Evolutionary conservation across 1,140 invertebrate genomes (phyloP).

Genomic region (Mesaphorura yosii): DNA sequence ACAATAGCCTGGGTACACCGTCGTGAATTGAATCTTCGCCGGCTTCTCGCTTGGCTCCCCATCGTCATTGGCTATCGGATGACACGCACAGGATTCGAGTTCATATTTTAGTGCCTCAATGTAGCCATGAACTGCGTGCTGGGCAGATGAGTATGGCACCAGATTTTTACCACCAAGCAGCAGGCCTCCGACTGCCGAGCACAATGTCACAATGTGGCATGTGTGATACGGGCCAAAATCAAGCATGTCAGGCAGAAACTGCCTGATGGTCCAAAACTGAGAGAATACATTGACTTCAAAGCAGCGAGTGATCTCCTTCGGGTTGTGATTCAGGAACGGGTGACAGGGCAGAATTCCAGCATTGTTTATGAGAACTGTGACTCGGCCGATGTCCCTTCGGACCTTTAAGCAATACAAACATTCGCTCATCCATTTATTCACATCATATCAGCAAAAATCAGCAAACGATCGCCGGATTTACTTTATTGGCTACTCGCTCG

Average conservation of each 20-base stretch:
- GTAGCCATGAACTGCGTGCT: constrained; percentile 57
- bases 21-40: constrained; percentile 62
- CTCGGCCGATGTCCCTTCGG: constrained; percentile 38
- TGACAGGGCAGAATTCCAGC: constrained; percentile 76
- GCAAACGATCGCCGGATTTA: too few species aligned
- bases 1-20: constrained; percentile 68
- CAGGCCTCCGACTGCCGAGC: constrained; percentile 59
- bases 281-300: constrained; percentile 69
- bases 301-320: constrained; percentile 54
- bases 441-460: not conserved
- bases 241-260: constrained; percentile 68
- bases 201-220: constrained; percentile 68
- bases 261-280: constrained; percentile 65
- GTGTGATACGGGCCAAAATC: constrained; percentile 45
- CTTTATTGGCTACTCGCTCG: constrained; percentile 1
- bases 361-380: constrained; percentile 69
- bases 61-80: too few species aligned
- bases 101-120: constrained; percentile 54
- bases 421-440: not conserved
- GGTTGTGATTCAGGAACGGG: constrained; percentile 50
- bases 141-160: constrained; percentile 70
- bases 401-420: constrained; percentile 9
- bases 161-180: constrained; percentile 58
- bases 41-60: constrained; percentile 40
- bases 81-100: too few species aligned